phyloP scores from a whole-genome alignment of 2,888 invertebrate species.

The Eupithecia exiguata region DNA sequence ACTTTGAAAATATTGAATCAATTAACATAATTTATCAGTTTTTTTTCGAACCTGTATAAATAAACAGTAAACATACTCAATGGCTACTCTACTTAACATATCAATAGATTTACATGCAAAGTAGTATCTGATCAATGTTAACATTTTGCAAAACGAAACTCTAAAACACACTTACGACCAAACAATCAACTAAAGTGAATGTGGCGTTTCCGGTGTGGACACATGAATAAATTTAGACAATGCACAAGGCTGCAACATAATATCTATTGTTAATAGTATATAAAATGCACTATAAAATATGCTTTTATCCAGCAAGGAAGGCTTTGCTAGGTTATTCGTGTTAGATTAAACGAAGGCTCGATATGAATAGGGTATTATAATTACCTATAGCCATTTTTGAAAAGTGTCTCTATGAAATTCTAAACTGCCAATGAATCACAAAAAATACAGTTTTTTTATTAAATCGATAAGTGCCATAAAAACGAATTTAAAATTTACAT shows the following conservation, averaged over 20 bases:
- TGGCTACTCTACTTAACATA: neutral
- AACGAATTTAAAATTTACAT: no score
- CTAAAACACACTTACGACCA: neutral
- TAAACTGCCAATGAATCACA: no score
- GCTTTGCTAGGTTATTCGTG: neutral
- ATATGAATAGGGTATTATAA: no score
- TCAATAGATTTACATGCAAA: neutral
- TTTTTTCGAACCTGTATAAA: neutral
- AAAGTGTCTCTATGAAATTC: no score
- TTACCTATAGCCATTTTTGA: no score
- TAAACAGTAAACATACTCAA: neutral
- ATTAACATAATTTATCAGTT: neutral
- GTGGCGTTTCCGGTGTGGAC: conserved; percentile 40
- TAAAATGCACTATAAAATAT: neutral
- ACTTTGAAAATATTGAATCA: neutral
- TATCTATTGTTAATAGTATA: conserved; percentile 1
- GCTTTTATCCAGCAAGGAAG: neutral
- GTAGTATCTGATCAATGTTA: neutral
- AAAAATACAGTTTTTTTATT: no score
- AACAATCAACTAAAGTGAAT: conserved; percentile 40
- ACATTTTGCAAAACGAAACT: neutral
- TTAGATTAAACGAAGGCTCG: neutral
- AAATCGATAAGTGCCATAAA: no score
- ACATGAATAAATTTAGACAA: conserved; percentile 45
- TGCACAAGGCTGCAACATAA: conserved; percentile 33